Evolutionary conservation across 2,888 invertebrate genomes (phyloP), one percentile per base, ranked within the genome.

Genomic region (Helleia helle): DNA sequence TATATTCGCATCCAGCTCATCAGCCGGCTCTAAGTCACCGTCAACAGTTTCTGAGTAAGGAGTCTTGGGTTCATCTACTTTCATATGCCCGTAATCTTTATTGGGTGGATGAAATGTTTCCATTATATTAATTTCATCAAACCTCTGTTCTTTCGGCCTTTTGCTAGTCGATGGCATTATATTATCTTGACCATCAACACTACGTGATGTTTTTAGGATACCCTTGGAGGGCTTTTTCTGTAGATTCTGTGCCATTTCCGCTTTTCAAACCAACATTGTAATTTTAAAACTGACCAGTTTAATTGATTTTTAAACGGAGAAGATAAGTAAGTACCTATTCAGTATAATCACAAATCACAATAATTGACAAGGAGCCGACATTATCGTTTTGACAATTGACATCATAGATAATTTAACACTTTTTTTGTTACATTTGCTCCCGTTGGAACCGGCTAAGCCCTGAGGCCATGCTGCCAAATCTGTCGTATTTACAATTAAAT

Each of bases 21-120:
- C 89, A 5, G 65, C 56, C 17, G 88, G 86, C 54, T 89, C 90
- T 29, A 86, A 74, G 28, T 87, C 86, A 17, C 87, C 86, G 48
- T 91, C 91, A 34, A 83, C 86, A 38, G 89, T 72, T 59, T 90
- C 90, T 3, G 86, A 83, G 56, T 70, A 89, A 26, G 99, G 99
- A 15, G 99, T 99, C 76, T 98, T 98, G 1, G 99, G 99, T 77
- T 99, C 99, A 60, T 96, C 95, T 25, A 83, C 76, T 81, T 99
- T 99, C 97, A 99, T 99, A 65, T 97, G 97, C 5, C 99, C 99
- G 77, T 99, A 99, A 80, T 99, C 99, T 84, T 99, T 99, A 71
- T 96, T 96, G 13, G 94, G 88, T 28, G 99, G 99, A 86, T 99
- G 99, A 62, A 97, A 91, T 1, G 99, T 99, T 53, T 97, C 97